These are phyloP conservation scores for Carcinoscorpius rotundicauda DNA, from an alignment of 1,140 invertebrate species.

Conservation along the genomic window DNA sequence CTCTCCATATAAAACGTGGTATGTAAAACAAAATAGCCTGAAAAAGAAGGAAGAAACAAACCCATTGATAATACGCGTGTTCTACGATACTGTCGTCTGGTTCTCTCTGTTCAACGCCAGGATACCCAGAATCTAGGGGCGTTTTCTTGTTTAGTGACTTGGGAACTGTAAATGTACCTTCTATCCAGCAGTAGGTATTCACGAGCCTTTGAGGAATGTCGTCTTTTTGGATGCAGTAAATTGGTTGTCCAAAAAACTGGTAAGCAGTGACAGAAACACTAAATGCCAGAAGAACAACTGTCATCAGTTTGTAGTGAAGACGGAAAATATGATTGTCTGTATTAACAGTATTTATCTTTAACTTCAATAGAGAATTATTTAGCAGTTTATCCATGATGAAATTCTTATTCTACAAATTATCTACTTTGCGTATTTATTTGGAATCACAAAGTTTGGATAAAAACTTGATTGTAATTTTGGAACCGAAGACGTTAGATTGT, in stretches of 20 bases:
- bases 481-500: too few species aligned
- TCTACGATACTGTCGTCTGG: conserved; percentile 57
- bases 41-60: conserved; percentile 62
- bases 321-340: conserved; percentile 47
- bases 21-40: conserved; percentile 16
- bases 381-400: too few species aligned
- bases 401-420: too few species aligned
- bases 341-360: too few species aligned
- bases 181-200: conserved; percentile 85
- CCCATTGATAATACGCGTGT: conserved; percentile 94
- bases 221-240: conserved; percentile 63
- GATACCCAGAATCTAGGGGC: conserved; percentile 4
- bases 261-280: conserved; percentile 77
- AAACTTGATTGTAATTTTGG: too few species aligned
- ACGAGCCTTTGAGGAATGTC: conserved; percentile 35
- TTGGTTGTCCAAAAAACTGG: conserved; percentile 82
- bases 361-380: too few species aligned
- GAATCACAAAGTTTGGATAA: too few species aligned
- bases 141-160: background rate
- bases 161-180: conserved; percentile 78
- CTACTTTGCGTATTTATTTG: too few species aligned
- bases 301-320: conserved; percentile 78
- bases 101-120: conserved; percentile 13
- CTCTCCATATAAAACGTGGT: background rate
- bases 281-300: conserved; percentile 66